These are phyloP conservation scores for Cladorhizidae sp. DNA, from an alignment of 37 sponge, comb jelly and placozoan genomes.

Conservation along the genomic window DNA sequence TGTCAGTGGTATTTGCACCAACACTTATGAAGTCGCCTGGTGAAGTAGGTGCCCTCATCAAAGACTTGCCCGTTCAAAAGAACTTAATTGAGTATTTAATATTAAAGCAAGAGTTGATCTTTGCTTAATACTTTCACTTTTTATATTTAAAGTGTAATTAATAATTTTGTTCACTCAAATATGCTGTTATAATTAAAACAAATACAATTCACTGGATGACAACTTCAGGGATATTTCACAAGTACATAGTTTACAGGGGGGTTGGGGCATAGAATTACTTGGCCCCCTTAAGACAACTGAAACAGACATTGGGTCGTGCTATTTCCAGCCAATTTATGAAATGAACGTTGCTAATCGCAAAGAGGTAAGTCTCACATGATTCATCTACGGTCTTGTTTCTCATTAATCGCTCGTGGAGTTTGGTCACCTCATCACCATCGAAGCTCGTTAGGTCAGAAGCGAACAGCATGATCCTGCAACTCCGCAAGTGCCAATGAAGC, in stretches of 20 bases:
- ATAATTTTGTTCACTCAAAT: not conserved
- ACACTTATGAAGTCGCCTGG: conserved; percentile 62
- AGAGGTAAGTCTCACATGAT: not conserved
- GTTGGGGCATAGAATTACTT: no score
- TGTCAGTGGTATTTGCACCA: conserved; percentile 84
- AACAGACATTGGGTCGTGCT: not conserved
- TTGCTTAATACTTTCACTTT: not conserved
- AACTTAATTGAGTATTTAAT: conserved; percentile 48
- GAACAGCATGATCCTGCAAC: not conserved
- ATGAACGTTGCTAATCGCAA: not conserved
- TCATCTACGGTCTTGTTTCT: not conserved
- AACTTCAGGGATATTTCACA: no score
- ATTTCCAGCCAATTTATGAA: not conserved
- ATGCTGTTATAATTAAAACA: no score
- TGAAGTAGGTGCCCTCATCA: conserved; percentile 6
- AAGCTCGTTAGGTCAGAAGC: not conserved
- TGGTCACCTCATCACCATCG: not conserved
- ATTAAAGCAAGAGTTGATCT: conserved; percentile 28
- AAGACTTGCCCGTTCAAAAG: conserved; percentile 47
- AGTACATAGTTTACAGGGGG: no score
- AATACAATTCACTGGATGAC: no score
- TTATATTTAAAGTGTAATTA: not conserved
- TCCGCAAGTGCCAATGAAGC: not conserved
- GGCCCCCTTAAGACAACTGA: not conserved
- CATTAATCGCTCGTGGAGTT: not conserved